Percentiles rank a stretch among this genome's conserved stretches.
Conservation (phyloP, 2,888 invertebrate genomes). For the Amblyjoppa fuscipennis region DNA sequence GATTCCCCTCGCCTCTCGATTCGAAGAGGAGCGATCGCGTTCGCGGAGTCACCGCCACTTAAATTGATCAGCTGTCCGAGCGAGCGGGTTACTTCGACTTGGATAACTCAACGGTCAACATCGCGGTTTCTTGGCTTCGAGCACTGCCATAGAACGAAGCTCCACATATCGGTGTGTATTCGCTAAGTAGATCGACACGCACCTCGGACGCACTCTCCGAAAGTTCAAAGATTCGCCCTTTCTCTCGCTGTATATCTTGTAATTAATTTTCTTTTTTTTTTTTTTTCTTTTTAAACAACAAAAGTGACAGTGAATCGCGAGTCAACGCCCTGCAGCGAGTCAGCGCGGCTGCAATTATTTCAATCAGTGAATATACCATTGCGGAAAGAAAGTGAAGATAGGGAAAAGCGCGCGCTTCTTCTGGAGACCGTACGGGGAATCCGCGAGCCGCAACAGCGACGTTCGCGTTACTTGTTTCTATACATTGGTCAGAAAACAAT, state of each 20-base stretch:
- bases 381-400: constrained; percentile 35
- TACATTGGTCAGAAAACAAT: neutral
- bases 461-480: neutral
- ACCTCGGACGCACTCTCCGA: neutral
- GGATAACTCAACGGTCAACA: constrained; percentile 74
- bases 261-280: neutral
- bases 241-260: neutral
- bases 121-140: constrained; percentile 58
- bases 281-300: neutral
- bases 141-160: neutral
- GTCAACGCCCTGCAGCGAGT: constrained; percentile 18
- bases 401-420: constrained; percentile 7
- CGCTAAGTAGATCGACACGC: neutral
- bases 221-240: neutral
- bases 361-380: constrained; percentile 34
- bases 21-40: constrained; percentile 16
- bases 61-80: constrained; percentile 78
- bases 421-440: neutral
- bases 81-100: constrained; percentile 77
- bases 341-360: constrained; percentile 38
- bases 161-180: constrained; percentile 25
- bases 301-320: constrained; percentile 41
- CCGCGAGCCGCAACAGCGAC: neutral
- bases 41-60: constrained; percentile 71
- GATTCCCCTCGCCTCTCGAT: constrained; percentile 23